phyloP scores from a whole-genome alignment of 2,888 invertebrate genomes.

The Cyclophora albipunctata region DNA sequence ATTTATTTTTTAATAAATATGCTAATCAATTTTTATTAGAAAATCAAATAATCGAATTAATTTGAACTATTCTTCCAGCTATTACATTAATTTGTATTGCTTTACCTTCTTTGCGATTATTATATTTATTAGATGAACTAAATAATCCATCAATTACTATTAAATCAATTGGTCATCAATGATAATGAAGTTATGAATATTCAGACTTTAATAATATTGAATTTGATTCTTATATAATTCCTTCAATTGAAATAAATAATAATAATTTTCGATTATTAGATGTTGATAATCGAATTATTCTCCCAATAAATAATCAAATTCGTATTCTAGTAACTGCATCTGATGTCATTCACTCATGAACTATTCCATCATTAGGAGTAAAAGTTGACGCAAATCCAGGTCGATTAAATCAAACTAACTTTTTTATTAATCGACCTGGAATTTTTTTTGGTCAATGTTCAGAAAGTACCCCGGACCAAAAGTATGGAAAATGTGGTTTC shows the following conservation, averaged over 20 bases:
- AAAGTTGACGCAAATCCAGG: conserved; percentile 81
- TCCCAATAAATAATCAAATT: conserved; percentile 78
- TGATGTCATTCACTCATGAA: conserved; percentile 82
- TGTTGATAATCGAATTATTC: conserved; percentile 77
- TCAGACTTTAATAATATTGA: conserved; percentile 75
- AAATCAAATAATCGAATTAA: conserved; percentile 77
- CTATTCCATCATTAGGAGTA: conserved; percentile 76
- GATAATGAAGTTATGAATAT: conserved; percentile 81
- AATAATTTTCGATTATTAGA: conserved; percentile 76
- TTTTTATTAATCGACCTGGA: conserved; percentile 78
- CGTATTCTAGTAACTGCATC: conserved; percentile 77
- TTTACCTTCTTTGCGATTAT: conserved; percentile 74
- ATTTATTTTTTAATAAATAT: conserved; percentile 73
- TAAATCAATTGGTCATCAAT: conserved; percentile 80
- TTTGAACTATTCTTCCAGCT: conserved; percentile 78
- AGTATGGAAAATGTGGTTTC: no score
- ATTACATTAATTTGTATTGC: conserved; percentile 78
- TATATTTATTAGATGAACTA: conserved; percentile 78
- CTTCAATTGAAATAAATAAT: conserved; percentile 37
- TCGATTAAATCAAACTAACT: conserved; percentile 78
- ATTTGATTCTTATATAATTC: conserved; percentile 79
- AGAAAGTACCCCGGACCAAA: no score
- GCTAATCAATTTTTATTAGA: conserved; percentile 75
- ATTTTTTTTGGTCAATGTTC: conserved; percentile 85
- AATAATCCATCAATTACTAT: conserved; percentile 74